phyloP scores from a whole-genome alignment of 2,797 vertebrate species.

The Salmo trutta region DNA sequence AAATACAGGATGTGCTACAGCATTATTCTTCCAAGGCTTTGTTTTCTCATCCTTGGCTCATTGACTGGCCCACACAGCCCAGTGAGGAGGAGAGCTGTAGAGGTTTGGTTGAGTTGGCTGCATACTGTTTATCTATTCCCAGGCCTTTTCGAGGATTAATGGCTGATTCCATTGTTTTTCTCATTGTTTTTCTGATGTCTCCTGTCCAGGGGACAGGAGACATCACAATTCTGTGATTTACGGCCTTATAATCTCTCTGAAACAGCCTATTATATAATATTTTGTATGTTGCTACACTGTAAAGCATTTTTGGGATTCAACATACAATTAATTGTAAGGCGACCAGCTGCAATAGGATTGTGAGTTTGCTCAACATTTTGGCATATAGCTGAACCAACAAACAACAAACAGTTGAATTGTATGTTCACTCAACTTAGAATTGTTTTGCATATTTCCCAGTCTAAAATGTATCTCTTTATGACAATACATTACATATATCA shows the following conservation, averaged over 20 bases:
- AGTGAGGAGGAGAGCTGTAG: constrained; percentile 6
- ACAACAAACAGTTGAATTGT: too few relatives aligned
- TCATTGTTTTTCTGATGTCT: too few relatives aligned
- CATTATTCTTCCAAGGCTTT: constrained; percentile 49
- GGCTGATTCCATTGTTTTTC: constrained; percentile 10
- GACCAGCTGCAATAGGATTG: too few relatives aligned
- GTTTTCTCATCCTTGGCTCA: constrained; percentile 28
- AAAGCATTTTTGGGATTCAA: background rate
- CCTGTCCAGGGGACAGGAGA: background rate
- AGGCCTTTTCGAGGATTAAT: constrained; percentile 42
- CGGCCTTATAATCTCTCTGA: background rate
- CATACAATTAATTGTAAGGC: background rate
- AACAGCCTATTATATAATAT: constrained; percentile 21
- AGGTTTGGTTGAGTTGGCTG: constrained; percentile 48
- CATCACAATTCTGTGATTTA: constrained; percentile 7
- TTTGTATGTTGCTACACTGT: background rate
- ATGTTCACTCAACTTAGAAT: too few relatives aligned
- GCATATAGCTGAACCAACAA: too few relatives aligned
- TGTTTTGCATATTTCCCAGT: too few relatives aligned
- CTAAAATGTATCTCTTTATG: too few relatives aligned
- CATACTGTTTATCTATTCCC: constrained; percentile 61
- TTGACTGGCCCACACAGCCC: constrained; percentile 33
- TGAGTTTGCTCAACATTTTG: too few relatives aligned
- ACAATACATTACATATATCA: too few relatives aligned
- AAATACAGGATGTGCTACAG: constrained; percentile 65